Percentiles rank a stretch among this genome's conserved stretches.
phyloP scores from a whole-genome alignment of 2,113 vertebrate species.

The Saccopteryx bilineata region DNA sequence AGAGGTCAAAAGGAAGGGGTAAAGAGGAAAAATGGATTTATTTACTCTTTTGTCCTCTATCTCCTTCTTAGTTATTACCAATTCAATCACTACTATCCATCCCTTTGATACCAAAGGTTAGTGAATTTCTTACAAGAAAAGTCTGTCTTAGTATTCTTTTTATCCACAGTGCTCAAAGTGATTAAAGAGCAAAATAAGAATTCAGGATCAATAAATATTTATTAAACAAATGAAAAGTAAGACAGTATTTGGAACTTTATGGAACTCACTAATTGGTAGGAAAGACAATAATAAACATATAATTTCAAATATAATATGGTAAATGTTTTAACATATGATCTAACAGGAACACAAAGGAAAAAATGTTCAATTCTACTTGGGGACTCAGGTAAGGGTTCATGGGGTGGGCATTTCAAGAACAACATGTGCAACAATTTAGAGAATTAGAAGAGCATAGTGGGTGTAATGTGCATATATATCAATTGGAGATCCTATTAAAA shows the following conservation, averaged over 20 bases:
- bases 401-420: constrained; percentile 10
- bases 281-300: not conserved
- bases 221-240: constrained; percentile 14
- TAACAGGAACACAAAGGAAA: not conserved
- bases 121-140: constrained; percentile 22
- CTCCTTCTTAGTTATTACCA: not conserved
- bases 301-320: constrained; percentile 35
- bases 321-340: not conserved
- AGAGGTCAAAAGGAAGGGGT: not conserved
- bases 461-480: not conserved
- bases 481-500: not conserved
- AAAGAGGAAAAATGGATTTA: not conserved
- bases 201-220: not conserved
- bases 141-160: not conserved
- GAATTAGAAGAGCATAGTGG: not conserved
- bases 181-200: constrained; percentile 45
- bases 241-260: not conserved
- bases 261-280: not conserved
- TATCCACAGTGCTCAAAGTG: not conserved
- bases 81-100: not conserved
- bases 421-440: not conserved
- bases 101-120: not conserved
- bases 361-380: constrained; percentile 5
- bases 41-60: not conserved
- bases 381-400: not conserved